A percentile compares a stretch with the other conserved stretches of the same genome.
Conservation (phyloP, 1,140 invertebrate species). For the Gerris buenoi region DNA sequence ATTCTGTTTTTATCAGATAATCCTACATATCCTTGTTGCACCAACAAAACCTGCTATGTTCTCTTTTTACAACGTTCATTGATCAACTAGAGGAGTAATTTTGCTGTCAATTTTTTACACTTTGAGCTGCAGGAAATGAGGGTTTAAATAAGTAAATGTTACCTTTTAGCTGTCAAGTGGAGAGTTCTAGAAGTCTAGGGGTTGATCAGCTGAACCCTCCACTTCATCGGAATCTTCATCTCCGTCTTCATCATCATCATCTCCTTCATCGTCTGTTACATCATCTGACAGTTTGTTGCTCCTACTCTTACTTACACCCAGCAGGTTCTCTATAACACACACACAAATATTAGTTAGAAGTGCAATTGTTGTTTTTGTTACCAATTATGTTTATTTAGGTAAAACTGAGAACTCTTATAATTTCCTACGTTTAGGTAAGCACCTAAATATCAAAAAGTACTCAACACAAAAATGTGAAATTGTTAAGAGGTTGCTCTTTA, state of each 20-base stretch:
- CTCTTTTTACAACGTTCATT: no score
- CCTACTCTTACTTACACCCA: conserved; percentile 1
- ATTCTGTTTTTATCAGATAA: no score
- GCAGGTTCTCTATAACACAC: not conserved
- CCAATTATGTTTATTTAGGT: not conserved
- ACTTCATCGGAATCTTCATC: conserved; percentile 49
- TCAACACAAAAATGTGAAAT: no score
- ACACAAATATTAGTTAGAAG: not conserved
- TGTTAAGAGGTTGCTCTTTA: no score
- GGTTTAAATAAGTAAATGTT: no score
- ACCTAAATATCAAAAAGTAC: not conserved
- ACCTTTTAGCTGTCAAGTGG: no score
- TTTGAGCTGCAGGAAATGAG: no score
- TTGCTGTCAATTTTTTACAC: no score
- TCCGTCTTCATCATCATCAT: conserved; percentile 44
- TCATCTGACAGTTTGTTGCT: conserved; percentile 32
- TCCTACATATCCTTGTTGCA: no score
- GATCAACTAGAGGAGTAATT: no score
- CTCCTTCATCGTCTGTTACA: conserved; percentile 29
- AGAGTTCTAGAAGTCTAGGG: conserved; percentile 58
- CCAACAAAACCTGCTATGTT: no score
- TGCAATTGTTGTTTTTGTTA: not conserved
- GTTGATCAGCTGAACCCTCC: conserved; percentile 62
- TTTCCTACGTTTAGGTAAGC: not conserved
- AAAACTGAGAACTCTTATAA: not conserved